Conservation (phyloP, 2,797 vertebrate genomes). For the Pangasius sanitwongsei region DNA sequence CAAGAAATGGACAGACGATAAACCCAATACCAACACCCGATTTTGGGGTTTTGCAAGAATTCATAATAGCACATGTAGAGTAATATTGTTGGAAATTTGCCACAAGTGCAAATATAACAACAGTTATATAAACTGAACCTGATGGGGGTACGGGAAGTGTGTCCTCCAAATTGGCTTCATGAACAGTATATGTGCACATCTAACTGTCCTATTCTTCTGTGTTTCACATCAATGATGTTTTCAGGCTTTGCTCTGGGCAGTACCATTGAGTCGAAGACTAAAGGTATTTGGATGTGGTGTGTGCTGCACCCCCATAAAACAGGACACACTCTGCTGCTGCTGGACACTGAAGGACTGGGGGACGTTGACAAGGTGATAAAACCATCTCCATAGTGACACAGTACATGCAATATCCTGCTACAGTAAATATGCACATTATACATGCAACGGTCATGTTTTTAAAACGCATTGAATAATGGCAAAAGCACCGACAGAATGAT, state of each 20-base stretch:
- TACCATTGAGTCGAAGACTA: conserved; percentile 67
- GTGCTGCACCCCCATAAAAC: conserved; percentile 60
- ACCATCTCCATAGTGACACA: not conserved
- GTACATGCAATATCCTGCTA: not conserved
- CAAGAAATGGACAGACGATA: not conserved
- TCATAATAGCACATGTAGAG: not conserved
- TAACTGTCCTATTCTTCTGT: no score
- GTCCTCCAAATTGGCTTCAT: not conserved
- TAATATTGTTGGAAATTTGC: not conserved
- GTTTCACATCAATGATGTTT: not conserved
- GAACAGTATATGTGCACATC: not conserved
- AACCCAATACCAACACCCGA: not conserved
- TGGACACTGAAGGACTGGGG: conserved; percentile 73
- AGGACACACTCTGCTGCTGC: conserved; percentile 63
- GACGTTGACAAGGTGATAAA: conserved; percentile 63
- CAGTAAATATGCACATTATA: not conserved
- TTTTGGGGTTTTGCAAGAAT: not conserved
- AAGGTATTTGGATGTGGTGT: conserved; percentile 77
- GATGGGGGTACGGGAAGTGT: not conserved
- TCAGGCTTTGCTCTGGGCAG: conserved; percentile 69
- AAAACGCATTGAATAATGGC: not conserved
- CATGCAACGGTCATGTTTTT: not conserved
- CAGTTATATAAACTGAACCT: not conserved
- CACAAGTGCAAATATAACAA: not conserved
- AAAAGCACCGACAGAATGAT: not conserved